phyloP scores from a whole-genome alignment of 1,140 invertebrate genomes.

The Heliconius congener region DNA sequence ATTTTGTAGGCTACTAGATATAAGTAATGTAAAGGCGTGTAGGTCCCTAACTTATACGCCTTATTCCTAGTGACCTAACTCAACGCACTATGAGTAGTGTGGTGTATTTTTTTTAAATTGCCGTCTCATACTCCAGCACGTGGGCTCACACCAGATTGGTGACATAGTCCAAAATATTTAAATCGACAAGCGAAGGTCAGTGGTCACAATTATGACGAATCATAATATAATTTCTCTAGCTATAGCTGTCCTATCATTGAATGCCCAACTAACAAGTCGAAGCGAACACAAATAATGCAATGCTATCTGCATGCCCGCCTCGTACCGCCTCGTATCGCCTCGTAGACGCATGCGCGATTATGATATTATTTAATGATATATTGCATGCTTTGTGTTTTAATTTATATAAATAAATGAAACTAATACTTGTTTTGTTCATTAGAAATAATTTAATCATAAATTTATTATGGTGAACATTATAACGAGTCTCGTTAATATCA shows the following conservation, averaged over 20 bases:
- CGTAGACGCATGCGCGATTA: slow-evolving; percentile 47
- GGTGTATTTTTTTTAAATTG: too few species aligned
- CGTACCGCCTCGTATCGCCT: slow-evolving; percentile 17
- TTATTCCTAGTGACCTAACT: too few species aligned
- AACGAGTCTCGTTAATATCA: not conserved
- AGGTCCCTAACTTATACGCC: too few species aligned
- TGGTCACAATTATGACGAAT: slow-evolving; percentile 40
- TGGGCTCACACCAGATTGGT: too few species aligned
- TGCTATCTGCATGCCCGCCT: slow-evolving; percentile 53
- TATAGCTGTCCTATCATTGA: slow-evolving; percentile 5
- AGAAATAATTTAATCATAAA: not conserved
- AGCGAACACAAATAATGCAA: slow-evolving; percentile 56
- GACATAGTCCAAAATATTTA: not conserved
- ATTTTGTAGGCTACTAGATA: too few species aligned
- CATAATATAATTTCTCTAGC: slow-evolving; percentile 28
- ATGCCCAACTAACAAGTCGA: not conserved
- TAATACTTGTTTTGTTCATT: not conserved
- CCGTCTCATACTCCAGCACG: too few species aligned
- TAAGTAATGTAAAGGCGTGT: too few species aligned
- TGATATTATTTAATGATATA: slow-evolving; percentile 30
- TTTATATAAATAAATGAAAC: not conserved
- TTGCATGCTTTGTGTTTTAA: slow-evolving; percentile 64
- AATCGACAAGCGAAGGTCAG: not conserved
- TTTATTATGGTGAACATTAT: too few species aligned
- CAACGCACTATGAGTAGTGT: too few species aligned